A percentile compares a stretch with the other conserved stretches of the same genome.
These are phyloP conservation scores for Schizaphis graminum DNA, from an alignment of 2,888 invertebrate species.

Conservation along the genomic window DNA sequence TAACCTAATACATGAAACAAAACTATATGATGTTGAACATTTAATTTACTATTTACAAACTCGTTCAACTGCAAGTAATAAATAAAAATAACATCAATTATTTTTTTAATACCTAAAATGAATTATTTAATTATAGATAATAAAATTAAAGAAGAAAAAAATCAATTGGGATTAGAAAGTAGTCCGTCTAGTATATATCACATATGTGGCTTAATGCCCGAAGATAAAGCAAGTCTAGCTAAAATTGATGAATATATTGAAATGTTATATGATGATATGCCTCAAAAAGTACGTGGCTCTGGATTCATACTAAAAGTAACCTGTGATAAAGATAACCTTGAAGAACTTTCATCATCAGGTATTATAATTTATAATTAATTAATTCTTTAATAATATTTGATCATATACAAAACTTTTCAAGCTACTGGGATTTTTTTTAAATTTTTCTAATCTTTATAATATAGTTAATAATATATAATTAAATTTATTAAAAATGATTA, in stretches of 20 bases:
- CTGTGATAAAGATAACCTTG: constrained; percentile 92
- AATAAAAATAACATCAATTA: background rate
- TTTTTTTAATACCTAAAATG: background rate
- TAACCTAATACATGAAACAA: constrained; percentile 85
- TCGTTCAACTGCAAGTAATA: constrained; percentile 72
- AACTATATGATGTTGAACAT: constrained; percentile 88
- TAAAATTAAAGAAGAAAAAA: constrained; percentile 66
- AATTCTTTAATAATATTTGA: constrained; percentile 13
- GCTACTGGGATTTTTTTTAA: background rate
- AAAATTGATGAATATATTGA: constrained; percentile 95
- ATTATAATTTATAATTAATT: constrained; percentile 68
- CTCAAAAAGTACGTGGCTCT: constrained; percentile 93
- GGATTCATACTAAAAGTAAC: constrained; percentile 92
- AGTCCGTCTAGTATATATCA: constrained; percentile 46
- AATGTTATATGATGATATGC: constrained; percentile 93
- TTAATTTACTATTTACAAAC: constrained; percentile 89
- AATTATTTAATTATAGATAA: constrained; percentile 23
- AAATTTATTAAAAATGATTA: background rate
- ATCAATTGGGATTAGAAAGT: constrained; percentile 61
- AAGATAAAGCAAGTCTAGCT: constrained; percentile 81
- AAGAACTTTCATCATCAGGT: constrained; percentile 95
- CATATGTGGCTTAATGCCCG: constrained; percentile 54
- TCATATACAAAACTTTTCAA: no score
- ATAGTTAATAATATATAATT: background rate
- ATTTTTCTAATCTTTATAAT: background rate